Base-by-base conservation (phyloP, 2,797 vertebrate genomes). In the Hydrophis major region DNA sequence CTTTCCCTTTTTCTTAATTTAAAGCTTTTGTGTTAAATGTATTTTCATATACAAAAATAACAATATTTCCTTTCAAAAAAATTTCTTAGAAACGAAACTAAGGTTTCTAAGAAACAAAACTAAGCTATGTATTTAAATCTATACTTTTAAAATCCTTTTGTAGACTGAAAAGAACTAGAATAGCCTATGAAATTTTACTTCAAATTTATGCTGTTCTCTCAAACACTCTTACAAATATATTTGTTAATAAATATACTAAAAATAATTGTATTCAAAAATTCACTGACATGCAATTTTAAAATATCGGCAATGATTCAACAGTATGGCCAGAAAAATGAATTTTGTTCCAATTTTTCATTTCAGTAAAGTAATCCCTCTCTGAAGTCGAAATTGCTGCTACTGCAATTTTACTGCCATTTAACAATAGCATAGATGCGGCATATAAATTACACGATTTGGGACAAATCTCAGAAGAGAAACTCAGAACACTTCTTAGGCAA, bases 341-440 rank as follows among this genome's bases (percentile, higher is more conserved):
- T 61, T 92, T 92, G 6, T 47, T 89, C 28, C 69, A 47, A 50
- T 61, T 92, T 78, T 60, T 91, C 42, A 78, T 78, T 92, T 89
- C 87, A 59, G n/a, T 42, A 74, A 74, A 56, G 32, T 56, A 57
- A 18, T 32, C 86, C 50, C n/a, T 16, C 13, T 32, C 13, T 22
- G 7, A 28, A 37, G 50, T 28, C 12, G 37, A 83, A 92, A 86
- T 18, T 83, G 57, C 11, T 86, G 27, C 6, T 55, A 37, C 28
- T 89, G 56, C 87, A 89, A 78, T 56, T 56, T 60, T 55, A 56
- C 14, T 88, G n/a, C 22, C 22, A 89, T 42, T 88, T 88, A 88
- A 74, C 27, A 74, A 55, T 57, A 32, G 27, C 53, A 66, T 32
- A 53, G 88, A 37, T 88, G 63, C 11, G 8, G 56, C 57, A 37